Evolutionary conservation across 2,888 invertebrate genomes (phyloP).

Genomic region (Steromphala cineraria): DNA sequence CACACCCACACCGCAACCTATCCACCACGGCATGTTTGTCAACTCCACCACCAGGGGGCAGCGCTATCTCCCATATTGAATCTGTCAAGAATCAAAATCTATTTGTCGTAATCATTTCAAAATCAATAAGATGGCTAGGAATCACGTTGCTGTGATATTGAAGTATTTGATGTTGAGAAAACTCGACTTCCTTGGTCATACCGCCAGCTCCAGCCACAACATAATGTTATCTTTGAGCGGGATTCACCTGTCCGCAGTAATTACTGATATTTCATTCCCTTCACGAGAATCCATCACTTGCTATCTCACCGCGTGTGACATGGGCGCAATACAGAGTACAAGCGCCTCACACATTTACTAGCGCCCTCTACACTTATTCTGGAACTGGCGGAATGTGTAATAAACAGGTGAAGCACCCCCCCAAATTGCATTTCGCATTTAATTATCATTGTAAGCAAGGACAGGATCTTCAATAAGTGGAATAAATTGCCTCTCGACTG

Average conservation of each 20-base stretch:
- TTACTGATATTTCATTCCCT: background rate
- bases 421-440: background rate
- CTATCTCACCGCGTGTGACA: background rate
- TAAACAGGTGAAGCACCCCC: background rate
- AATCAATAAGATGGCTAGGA: background rate
- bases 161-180: background rate
- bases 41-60: background rate
- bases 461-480: background rate
- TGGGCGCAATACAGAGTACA: background rate
- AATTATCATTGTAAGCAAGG: background rate
- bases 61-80: background rate
- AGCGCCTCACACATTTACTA: background rate
- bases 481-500: background rate
- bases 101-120: background rate
- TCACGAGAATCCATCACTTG: background rate
- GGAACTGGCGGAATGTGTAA: background rate
- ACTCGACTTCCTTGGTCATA: background rate
- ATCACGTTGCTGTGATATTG: background rate
- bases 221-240: no score
- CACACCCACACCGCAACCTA: no score
- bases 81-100: slow-evolving; percentile 5
- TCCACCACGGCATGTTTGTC: no score
- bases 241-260: background rate
- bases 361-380: background rate
- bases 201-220: no score